These are phyloP conservation scores for Enteromius paludinosus DNA, from an alignment of 2,797 vertebrate species.

Conservation along the genomic window DNA sequence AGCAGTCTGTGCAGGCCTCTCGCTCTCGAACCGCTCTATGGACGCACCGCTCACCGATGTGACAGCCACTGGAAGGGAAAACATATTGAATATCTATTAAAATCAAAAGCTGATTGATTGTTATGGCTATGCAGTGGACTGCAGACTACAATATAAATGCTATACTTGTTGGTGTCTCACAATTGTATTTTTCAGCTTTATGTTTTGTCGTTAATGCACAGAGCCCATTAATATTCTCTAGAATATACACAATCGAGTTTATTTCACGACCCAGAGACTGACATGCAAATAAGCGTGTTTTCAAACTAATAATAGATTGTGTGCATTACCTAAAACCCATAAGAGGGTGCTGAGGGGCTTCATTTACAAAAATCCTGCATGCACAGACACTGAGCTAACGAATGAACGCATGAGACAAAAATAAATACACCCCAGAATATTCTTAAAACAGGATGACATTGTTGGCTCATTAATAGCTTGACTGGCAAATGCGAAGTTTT, in stretches of 20 bases:
- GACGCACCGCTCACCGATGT: slow-evolving; percentile 72
- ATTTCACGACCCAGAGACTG: not conserved
- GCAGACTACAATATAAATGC: not conserved
- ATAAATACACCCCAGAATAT: slow-evolving; percentile 82
- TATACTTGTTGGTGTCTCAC: not conserved
- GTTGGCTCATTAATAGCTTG: slow-evolving; percentile 46
- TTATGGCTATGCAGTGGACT: not conserved
- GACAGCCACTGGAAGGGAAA: slow-evolving; percentile 67
- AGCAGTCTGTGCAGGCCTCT: slow-evolving; percentile 72
- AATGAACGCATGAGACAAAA: slow-evolving; percentile 82
- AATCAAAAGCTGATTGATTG: not conserved
- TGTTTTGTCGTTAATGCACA: not conserved
- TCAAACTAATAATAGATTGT: slow-evolving; percentile 52
- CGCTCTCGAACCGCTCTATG: slow-evolving; percentile 73
- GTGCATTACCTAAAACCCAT: slow-evolving; percentile 54
- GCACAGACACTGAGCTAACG: slow-evolving; percentile 80
- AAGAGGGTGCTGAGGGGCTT: slow-evolving; percentile 53
- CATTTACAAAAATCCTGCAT: slow-evolving; percentile 66
- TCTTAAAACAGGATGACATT: slow-evolving; percentile 74
- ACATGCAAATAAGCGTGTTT: slow-evolving; percentile 36
- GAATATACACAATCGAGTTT: not conserved
- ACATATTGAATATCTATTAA: slow-evolving; percentile 5
- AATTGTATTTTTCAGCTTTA: not conserved
- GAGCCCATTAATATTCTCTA: not conserved
- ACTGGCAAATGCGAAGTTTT: not conserved